phyloP scores from a whole-genome alignment of 2,113 vertebrate species.

The Toxostoma redivivum region DNA sequence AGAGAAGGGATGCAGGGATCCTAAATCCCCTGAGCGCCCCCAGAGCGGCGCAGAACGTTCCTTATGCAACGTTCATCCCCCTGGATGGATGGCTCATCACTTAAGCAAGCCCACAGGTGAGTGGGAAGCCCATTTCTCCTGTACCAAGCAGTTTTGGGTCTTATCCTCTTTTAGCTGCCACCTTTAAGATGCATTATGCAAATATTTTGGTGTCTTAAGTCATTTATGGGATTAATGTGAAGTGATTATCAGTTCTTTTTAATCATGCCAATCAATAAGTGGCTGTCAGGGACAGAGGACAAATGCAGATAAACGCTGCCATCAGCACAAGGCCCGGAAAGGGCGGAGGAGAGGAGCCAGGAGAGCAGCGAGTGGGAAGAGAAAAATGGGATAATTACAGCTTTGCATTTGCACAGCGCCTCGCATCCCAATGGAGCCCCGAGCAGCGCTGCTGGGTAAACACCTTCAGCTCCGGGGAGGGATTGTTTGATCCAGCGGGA shows the following conservation, averaged over 20 bases:
- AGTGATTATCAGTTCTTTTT: conserved; percentile 77
- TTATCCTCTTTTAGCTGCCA: conserved; percentile 85
- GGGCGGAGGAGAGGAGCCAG: conserved; percentile 5
- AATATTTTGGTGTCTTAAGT: conserved; percentile 84
- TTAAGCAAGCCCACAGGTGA: conserved; percentile 63
- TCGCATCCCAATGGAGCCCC: neutral
- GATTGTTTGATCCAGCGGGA: neutral
- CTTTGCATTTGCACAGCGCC: neutral
- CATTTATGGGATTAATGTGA: conserved; percentile 88
- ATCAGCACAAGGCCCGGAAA: conserved; percentile 40
- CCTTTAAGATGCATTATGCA: conserved; percentile 85
- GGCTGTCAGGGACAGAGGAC: conserved; percentile 65
- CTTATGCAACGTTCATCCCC: conserved; percentile 54
- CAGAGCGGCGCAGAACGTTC: neutral
- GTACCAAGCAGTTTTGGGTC: conserved; percentile 79
- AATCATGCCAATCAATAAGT: conserved; percentile 67
- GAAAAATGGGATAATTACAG: conserved; percentile 55
- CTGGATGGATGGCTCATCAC: neutral
- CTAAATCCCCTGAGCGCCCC: conserved; percentile 2
- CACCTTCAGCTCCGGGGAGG: neutral
- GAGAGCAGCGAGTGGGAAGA: conserved; percentile 16
- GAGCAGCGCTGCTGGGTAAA: neutral
- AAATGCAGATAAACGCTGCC: conserved; percentile 70
- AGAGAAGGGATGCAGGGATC: neutral
- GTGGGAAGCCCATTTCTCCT: conserved; percentile 72